Evolutionary conservation across 2,888 invertebrate genomes (phyloP), one percentile per base, ranked within the genome.

Genomic region (Ecliptopera silaceata): DNA sequence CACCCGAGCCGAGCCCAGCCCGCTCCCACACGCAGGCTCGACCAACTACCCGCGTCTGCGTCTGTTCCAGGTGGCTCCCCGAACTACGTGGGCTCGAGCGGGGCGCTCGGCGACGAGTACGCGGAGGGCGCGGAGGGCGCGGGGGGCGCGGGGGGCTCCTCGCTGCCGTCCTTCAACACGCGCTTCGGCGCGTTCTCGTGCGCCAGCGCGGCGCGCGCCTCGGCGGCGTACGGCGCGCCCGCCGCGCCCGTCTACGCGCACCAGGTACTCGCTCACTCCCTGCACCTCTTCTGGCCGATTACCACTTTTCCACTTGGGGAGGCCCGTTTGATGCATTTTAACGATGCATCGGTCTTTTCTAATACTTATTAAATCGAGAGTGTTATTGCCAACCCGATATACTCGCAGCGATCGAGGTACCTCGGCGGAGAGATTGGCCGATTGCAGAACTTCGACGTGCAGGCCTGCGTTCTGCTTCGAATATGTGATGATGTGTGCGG

Each of bases 111-210:
- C 12, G 81, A 79, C 42, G 80, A 79, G 66, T 80, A 77, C 84
- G 58, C 65, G 38, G 64, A 64, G 36, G 70, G 59, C 31, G 77
- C 71, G 62, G 65, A 82, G 55, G 71, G 75, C 10, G 70, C 34
- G 69, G 59, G 31, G 77, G 71, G 62, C 11, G 65, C 82, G 55
- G 71, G 75, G 8, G 72, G 78, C 29, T 90, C 92, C 64, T 80
- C 89, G 22, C 79, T 93, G 70, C 93, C 93, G 0, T 90, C 92
- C 15, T 93, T 93, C 80, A 90, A 90, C 70, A 88, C 92, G 68
- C 90, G 92, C 59, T 93, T 92, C 79, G 88, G 89, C 38, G 77
- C 79, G 68, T 90, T 86, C 80, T 77, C 79, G 22, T 72, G 75
- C 70, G 70, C 78, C 41, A 11, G 15, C 68, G 69, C 82, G 50